Conservation (phyloP, 2,888 invertebrate genomes). For the Leucophenga maculata region DNA sequence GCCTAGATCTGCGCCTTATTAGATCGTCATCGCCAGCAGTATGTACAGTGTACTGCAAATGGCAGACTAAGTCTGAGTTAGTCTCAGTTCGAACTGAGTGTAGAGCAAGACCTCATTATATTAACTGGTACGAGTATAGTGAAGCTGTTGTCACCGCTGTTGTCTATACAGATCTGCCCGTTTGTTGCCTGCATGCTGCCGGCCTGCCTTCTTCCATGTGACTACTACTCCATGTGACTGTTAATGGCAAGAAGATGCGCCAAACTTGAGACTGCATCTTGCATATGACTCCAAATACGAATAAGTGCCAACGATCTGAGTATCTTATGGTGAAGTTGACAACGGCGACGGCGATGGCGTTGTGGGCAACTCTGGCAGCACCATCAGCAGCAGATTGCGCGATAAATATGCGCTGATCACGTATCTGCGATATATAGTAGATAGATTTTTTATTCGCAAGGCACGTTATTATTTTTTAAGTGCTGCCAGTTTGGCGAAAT, state of each 20-base stretch:
- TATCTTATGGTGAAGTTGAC: not conserved
- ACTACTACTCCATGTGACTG: conserved; percentile 8
- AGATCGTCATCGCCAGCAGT: conserved; percentile 43
- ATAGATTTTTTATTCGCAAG: conserved; percentile 25
- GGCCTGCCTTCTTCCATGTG: not conserved
- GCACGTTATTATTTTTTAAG: conserved; percentile 28
- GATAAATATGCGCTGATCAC: conserved; percentile 64
- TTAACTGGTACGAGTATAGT: conserved; percentile 16
- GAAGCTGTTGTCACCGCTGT: conserved; percentile 13
- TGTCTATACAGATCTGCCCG: not conserved
- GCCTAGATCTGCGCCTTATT: conserved; percentile 16
- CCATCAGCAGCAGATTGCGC: conserved; percentile 49
- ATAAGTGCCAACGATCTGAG: conserved; percentile 5
- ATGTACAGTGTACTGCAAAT: not conserved
- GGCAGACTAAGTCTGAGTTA: not conserved
- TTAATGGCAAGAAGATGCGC: conserved; percentile 19
- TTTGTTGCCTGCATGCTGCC: not conserved
- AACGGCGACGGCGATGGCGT: not conserved
- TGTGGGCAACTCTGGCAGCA: conserved; percentile 12
- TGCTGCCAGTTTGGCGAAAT: conserved; percentile 20
- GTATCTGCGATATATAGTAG: conserved; percentile 36
- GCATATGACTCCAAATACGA: not conserved
- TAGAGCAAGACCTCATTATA: conserved; percentile 21
- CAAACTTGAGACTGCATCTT: not conserved
- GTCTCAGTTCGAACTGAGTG: not conserved